Conservation (phyloP, 1,140 invertebrate genomes). For the Elysia chlorotica region DNA sequence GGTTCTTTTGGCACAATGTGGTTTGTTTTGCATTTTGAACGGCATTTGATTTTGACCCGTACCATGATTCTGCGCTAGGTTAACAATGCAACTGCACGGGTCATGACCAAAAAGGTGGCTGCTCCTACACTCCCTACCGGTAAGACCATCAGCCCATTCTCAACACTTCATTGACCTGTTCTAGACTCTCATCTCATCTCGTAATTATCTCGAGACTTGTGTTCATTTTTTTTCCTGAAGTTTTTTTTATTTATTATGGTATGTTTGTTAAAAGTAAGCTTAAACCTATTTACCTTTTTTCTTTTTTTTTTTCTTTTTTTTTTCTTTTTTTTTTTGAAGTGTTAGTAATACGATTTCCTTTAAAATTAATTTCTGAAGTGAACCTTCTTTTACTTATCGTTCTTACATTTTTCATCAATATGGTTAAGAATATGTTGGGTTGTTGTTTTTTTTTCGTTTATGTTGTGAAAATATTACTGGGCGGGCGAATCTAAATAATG, state of each 20-base stretch:
- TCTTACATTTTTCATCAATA: too few species aligned
- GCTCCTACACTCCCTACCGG: conserved; percentile 90
- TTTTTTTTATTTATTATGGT: not conserved
- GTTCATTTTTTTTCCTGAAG: too few species aligned
- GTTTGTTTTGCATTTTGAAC: conserved; percentile 21
- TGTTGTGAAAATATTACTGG: too few species aligned
- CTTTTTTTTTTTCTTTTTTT: not conserved
- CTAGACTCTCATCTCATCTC: too few species aligned
- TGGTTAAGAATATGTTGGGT: too few species aligned
- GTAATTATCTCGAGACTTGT: too few species aligned
- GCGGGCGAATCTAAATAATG: too few species aligned
- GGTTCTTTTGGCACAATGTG: not conserved
- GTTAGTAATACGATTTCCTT: too few species aligned
- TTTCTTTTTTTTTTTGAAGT: not conserved
- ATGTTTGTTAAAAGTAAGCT: not conserved
- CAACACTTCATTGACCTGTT: not conserved
- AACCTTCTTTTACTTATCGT: too few species aligned
- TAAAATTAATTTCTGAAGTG: too few species aligned
- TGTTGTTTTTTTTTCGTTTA: too few species aligned
- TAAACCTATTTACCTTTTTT: not conserved
- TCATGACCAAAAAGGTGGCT: conserved; percentile 90
- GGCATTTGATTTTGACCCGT: conserved; percentile 25
- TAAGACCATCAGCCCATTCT: conserved; percentile 68
- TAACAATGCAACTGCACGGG: conserved; percentile 96
- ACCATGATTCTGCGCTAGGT: conserved; percentile 69